phyloP scores from a whole-genome alignment of 30 jellyfish, hydroid and myxozoan genomes.

The Aurelia aurita complex sp. Pacific region DNA sequence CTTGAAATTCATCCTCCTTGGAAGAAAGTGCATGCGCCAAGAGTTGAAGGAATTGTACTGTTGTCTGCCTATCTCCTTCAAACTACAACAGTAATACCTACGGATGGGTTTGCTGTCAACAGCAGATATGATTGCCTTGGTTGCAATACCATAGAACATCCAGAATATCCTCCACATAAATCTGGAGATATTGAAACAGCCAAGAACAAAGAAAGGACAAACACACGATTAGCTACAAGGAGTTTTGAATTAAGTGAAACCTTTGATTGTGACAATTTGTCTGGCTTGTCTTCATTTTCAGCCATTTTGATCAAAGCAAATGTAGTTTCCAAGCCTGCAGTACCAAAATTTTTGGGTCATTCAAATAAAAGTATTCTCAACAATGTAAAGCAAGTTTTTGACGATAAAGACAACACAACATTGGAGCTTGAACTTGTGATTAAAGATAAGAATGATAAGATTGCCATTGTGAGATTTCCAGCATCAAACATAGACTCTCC shows the following conservation, averaged over 20 bases:
- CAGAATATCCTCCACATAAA: background rate
- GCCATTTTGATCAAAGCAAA: background rate
- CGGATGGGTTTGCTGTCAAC: background rate
- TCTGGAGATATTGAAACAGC: background rate
- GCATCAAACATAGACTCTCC: background rate
- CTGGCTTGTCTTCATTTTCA: background rate
- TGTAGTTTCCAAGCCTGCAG: background rate
- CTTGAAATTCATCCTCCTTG: slow-evolving; percentile 41
- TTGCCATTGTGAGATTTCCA: slow-evolving; percentile 13
- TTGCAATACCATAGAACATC: background rate
- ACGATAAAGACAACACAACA: background rate
- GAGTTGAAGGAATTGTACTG: background rate
- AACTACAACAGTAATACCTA: background rate
- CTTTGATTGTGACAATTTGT: background rate
- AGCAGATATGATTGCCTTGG: background rate
- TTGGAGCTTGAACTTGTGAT: background rate
- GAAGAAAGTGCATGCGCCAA: slow-evolving; percentile 4
- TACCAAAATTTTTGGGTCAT: background rate
- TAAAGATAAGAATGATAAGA: background rate
- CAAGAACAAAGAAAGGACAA: background rate
- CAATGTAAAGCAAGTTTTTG: background rate
- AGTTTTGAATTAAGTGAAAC: background rate
- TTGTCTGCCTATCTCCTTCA: slow-evolving; percentile 28
- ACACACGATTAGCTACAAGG: background rate
- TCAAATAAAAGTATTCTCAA: background rate